These are phyloP conservation scores for Felis catus DNA, from an alignment of 2,113 vertebrate genomes.

Conservation along the genomic window DNA sequence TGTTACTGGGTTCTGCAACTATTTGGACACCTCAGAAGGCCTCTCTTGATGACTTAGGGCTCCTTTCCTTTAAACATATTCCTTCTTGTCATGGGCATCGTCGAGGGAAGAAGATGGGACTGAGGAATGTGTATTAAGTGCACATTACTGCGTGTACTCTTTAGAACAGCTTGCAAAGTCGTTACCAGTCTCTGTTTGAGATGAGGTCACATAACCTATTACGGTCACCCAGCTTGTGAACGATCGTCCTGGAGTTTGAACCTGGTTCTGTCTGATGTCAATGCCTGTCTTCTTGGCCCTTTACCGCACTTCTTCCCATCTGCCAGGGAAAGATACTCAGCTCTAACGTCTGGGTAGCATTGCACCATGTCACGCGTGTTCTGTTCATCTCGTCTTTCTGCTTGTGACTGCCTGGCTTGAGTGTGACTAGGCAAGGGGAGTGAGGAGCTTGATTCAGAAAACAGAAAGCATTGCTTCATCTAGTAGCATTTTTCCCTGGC, in stretches of 20 bases:
- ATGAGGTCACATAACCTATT: not conserved
- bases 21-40: too few species aligned
- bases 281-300: not conserved
- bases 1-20: not conserved
- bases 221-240: not conserved
- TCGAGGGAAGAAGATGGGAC: not conserved
- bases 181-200: not conserved
- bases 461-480: not conserved
- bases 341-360: not conserved
- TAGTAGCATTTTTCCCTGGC: not conserved
- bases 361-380: fast-evolving
- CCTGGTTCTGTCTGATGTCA: not conserved
- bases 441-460: not conserved
- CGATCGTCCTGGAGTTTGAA: too few species aligned
- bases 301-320: fast-evolving
- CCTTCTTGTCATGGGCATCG: not conserved
- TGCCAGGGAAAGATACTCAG: not conserved
- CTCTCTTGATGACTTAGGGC: not conserved
- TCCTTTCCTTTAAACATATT: not conserved
- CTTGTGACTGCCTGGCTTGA: not conserved
- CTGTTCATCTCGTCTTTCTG: not conserved
- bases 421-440: not conserved
- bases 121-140: too few species aligned
- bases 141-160: not conserved
- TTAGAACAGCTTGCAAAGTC: not conserved